Percentiles rank a stretch among this genome's conserved stretches.
These are phyloP conservation scores for Austrofundulus limnaeus DNA, from an alignment of 2,113 vertebrate genomes.

Conservation along the genomic window DNA sequence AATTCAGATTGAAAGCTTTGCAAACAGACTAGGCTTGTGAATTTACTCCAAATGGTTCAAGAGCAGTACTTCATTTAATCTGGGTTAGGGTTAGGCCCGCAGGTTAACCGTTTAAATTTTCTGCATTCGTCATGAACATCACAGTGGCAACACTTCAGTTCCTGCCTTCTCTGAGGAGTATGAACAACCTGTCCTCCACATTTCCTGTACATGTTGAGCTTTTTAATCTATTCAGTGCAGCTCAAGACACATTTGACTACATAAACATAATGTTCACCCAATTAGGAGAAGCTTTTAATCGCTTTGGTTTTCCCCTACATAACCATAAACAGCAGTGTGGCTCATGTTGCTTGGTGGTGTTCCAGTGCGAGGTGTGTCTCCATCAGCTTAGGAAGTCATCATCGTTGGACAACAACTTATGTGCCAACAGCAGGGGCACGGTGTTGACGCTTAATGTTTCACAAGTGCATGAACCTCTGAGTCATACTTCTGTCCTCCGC, in stretches of 20 bases:
- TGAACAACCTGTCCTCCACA: conserved; percentile 2
- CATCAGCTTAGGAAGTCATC: conserved; percentile 25
- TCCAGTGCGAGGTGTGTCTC: conserved; percentile 41
- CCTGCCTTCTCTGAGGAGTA: background rate
- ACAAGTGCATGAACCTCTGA: conserved; percentile 41
- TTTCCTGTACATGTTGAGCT: background rate
- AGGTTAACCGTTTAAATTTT: background rate
- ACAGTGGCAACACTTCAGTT: background rate
- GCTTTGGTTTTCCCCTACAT: conserved; percentile 51
- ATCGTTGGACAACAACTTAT: conserved; percentile 22
- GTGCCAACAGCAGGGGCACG: conserved; percentile 48
- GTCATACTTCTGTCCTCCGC: conserved; percentile 39
- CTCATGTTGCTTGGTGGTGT: conserved; percentile 22
- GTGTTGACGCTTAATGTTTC: too few relatives aligned
- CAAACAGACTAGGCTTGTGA: too few relatives aligned
- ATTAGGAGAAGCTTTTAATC: conserved; percentile 33
- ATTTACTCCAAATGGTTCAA: too few relatives aligned
- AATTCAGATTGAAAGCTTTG: too few relatives aligned
- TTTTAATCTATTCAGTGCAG: background rate
- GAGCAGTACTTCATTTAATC: too few relatives aligned
- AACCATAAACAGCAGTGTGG: conserved; percentile 15
- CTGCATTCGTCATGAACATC: background rate
- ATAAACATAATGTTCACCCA: conserved; percentile 30
- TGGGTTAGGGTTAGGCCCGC: too few relatives aligned
- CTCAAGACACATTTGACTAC: conserved; percentile 3